Evolutionary conservation across 1,140 invertebrate genomes (phyloP).

Genomic region (Neomicropteryx cornuta): DNA sequence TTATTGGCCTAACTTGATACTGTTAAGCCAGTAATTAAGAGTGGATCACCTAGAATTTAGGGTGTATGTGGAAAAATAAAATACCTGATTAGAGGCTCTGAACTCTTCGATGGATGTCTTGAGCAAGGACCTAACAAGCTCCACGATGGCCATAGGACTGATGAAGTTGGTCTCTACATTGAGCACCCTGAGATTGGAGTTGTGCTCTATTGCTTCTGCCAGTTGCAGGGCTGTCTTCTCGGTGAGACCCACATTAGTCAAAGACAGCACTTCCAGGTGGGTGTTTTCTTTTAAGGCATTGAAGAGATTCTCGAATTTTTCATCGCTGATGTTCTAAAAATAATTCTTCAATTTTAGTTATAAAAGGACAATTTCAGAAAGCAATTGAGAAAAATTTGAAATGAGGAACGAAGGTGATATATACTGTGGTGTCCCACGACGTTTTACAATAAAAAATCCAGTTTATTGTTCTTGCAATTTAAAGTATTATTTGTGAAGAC

Average conservation of each 20-base stretch:
- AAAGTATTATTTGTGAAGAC: too few relatives aligned
- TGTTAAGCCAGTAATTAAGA: too few relatives aligned
- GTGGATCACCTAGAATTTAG: too few relatives aligned
- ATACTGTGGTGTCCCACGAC: too few relatives aligned
- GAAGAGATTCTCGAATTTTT: slow-evolving; percentile 86
- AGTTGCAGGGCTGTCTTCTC: slow-evolving; percentile 78
- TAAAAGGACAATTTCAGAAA: too few relatives aligned
- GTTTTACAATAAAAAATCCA: too few relatives aligned
- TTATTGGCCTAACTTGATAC: too few relatives aligned
- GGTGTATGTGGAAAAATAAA: slow-evolving; percentile 10
- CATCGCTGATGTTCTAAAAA: slow-evolving; percentile 89
- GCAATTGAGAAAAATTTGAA: too few relatives aligned
- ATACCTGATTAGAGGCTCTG: slow-evolving; percentile 90
- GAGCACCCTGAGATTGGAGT: slow-evolving; percentile 77
- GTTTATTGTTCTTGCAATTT: too few relatives aligned
- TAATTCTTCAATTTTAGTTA: too few relatives aligned
- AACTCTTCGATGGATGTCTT: slow-evolving; percentile 84
- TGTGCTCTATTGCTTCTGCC: slow-evolving; percentile 75
- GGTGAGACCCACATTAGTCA: slow-evolving; percentile 88
- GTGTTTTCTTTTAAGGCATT: slow-evolving; percentile 83
- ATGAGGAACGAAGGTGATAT: too few relatives aligned
- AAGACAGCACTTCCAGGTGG: slow-evolving; percentile 78
- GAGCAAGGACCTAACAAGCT: slow-evolving; percentile 75
- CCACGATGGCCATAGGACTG: slow-evolving; percentile 70
- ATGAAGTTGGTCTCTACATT: slow-evolving; percentile 97